Evolutionary conservation across 2,797 vertebrate species (phyloP), one percentile per base, ranked within the genome.

Genomic region (Ficedula albicollis): DNA sequence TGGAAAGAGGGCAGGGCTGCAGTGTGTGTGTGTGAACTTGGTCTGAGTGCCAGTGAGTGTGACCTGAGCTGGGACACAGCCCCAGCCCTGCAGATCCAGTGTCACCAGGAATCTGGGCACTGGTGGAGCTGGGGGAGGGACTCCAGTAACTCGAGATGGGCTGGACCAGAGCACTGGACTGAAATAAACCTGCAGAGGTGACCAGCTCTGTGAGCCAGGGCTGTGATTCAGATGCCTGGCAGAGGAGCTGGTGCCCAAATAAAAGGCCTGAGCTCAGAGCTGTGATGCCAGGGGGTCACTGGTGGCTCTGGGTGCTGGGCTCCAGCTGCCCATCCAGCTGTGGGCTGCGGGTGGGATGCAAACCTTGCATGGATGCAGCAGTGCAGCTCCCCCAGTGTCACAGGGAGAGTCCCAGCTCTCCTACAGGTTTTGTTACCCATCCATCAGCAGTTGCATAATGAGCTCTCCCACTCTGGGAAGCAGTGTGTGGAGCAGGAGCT

Each of bases 181-280:
- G 48, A 95, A 97, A 96, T 97, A 95, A 92, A 63, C 77, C 87
- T 49, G 87, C 39, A 90, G 84, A 87, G 44, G 68, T 63, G 82
- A 62, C 29, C 51, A 27, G 69, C 59, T 14, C 84, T 68, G 69
- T 2, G 5, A 21, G 9, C 66, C 22, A 2, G 15, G 59, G 26
- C 14, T 79, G 56, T 58, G 49, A 46, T 32, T 48, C 17, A 26
- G 30, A 48, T 3, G 68, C 13, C 29, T 56, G 72, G 32, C 38
- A 3, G 2, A 62, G 52, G 56, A 49, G 29, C 46, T 22, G 32
- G 12, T 26, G 69, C 52, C 44, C 67, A 26, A 4, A 27, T 11
- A 4, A 32, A 38, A 21, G 36, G 29, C 12, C 56, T 13, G 64
- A 77, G 68, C 5, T 85, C 23, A 49, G 78, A 34, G 76, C 52